Percentiles rank a stretch among this genome's conserved stretches.
These are phyloP conservation scores for Macaria notata DNA, from an alignment of 2,888 invertebrate species.

Conservation along the genomic window DNA sequence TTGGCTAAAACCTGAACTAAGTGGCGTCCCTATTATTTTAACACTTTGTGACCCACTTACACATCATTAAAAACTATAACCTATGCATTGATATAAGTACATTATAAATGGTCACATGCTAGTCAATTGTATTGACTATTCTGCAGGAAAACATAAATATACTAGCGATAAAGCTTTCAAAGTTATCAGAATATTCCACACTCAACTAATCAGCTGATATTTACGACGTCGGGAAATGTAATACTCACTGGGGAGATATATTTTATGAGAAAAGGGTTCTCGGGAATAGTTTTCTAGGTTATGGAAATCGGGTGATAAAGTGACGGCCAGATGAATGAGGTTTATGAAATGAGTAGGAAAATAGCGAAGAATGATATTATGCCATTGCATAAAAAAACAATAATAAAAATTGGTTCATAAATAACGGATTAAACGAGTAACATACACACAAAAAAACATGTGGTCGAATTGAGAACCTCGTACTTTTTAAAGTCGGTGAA, in stretches of 20 bases:
- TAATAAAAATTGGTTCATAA: no score
- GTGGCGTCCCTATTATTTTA: no score
- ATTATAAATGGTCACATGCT: no score
- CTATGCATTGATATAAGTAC: no score
- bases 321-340: conserved; percentile 12
- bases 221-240: conserved; percentile 10
- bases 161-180: no score
- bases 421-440: not conserved
- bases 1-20: no score
- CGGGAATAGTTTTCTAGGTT: conserved; percentile 14
- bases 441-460: not conserved
- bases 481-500: not conserved
- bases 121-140: not conserved
- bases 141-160: no score
- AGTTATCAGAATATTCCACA: not conserved
- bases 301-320: conserved; percentile 21
- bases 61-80: no score
- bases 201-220: conserved; percentile 12
- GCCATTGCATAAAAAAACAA: no score
- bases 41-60: no score
- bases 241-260: conserved; percentile 15
- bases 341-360: not conserved
- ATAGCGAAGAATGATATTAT: no score
- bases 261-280: conserved; percentile 16
- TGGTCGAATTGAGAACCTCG: not conserved